Evolutionary conservation across 2,797 vertebrate genomes (phyloP).

Genomic region (Buceros bicornis): DNA sequence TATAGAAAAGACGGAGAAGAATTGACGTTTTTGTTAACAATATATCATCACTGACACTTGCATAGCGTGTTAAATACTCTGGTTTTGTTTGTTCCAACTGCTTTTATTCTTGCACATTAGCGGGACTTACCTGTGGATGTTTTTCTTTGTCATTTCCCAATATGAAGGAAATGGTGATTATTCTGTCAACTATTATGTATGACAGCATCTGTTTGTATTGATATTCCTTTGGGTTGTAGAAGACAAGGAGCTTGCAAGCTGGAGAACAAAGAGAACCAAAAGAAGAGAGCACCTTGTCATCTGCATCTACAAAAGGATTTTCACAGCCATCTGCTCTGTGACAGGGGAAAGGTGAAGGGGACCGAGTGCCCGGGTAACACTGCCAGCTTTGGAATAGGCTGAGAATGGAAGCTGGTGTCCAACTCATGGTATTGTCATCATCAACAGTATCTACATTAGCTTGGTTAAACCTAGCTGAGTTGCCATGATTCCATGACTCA

Average conservation of each 20-base stretch:
- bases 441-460: background rate
- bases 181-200: background rate
- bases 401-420: background rate
- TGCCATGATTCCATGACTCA: background rate
- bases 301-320: background rate
- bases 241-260: background rate
- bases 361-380: background rate
- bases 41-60: background rate
- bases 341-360: rapidly evolving
- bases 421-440: background rate
- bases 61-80: background rate
- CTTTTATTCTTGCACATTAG: background rate
- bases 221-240: background rate
- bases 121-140: background rate
- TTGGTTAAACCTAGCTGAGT: background rate
- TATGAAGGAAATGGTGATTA: background rate
- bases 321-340: background rate
- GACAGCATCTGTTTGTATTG: background rate
- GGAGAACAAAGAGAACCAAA: background rate
- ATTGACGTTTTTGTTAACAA: background rate
- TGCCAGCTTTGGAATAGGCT: background rate
- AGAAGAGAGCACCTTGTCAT: background rate
- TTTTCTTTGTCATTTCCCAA: background rate
- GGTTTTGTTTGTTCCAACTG: background rate
- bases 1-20: background rate